Percentiles rank a stretch among this genome's conserved stretches.
Conservation (phyloP, 2,113 vertebrate genomes). For the Myotis davidii region DNA sequence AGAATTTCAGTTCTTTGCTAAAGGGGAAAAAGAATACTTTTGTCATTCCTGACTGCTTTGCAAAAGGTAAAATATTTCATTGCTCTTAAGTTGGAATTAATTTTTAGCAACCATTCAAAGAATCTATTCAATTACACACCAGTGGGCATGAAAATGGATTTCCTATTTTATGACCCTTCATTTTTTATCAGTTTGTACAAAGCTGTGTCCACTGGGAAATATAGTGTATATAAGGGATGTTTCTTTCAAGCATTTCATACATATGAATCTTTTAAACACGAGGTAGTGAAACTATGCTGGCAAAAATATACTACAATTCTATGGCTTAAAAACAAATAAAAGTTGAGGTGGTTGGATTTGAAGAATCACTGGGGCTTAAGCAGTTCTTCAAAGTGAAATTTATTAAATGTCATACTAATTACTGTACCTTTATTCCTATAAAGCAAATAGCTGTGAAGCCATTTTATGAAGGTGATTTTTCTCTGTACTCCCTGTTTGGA, state of each 20-base stretch:
- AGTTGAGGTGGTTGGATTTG: constrained; percentile 65
- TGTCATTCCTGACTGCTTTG: constrained; percentile 59
- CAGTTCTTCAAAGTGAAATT: constrained; percentile 78
- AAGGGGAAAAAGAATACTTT: constrained; percentile 23
- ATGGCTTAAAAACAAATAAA: constrained; percentile 74
- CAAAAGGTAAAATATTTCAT: constrained; percentile 58
- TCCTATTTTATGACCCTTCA: constrained; percentile 69
- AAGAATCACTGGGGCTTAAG: constrained; percentile 66
- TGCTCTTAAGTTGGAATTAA: constrained; percentile 62
- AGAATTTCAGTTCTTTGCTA: constrained; percentile 33
- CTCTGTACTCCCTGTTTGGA: constrained; percentile 63
- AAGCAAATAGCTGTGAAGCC: constrained; percentile 72
- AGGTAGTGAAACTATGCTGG: constrained; percentile 56
- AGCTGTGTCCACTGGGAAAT: constrained; percentile 52
- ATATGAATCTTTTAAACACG: constrained; percentile 75
- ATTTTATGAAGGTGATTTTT: constrained; percentile 69
- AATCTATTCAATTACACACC: constrained; percentile 31
- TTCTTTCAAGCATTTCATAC: constrained; percentile 72
- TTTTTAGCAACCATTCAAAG: constrained; percentile 61
- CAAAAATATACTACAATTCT: constrained; percentile 72
- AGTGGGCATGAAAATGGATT: constrained; percentile 73
- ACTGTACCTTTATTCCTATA: constrained; percentile 72
- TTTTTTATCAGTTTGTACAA: constrained; percentile 65
- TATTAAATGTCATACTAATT: constrained; percentile 83
- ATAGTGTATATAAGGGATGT: constrained; percentile 54